A percentile compares a stretch with the other conserved stretches of the same genome.
Evolutionary conservation across 2,113 vertebrate species (phyloP).

Genomic region (Grantiella picta): DNA sequence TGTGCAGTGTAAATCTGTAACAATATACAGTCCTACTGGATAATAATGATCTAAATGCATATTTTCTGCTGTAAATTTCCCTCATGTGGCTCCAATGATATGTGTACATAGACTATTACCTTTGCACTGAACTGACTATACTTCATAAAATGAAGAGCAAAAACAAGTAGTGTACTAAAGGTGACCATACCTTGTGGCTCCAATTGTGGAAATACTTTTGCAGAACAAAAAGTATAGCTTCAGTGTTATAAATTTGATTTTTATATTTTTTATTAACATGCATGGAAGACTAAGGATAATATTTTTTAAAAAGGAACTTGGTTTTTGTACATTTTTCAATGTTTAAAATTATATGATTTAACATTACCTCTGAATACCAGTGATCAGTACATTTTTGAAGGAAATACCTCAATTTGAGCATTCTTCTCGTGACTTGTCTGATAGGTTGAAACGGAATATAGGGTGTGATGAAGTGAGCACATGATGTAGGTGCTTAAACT

Average conservation of each 20-base stretch:
- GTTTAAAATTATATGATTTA: slow-evolving; percentile 46
- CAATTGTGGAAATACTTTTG: neutral
- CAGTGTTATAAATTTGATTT: slow-evolving; percentile 50
- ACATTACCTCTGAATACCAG: slow-evolving; percentile 58
- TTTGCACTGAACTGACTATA: slow-evolving; percentile 25
- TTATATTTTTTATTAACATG: slow-evolving; percentile 65
- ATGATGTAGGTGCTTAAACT: neutral
- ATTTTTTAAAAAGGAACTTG: slow-evolving; percentile 56
- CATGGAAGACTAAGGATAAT: slow-evolving; percentile 42
- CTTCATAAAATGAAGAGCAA: neutral
- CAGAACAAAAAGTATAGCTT: slow-evolving; percentile 20
- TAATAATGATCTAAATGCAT: neutral
- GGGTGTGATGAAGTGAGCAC: slow-evolving; percentile 11
- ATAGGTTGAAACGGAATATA: neutral
- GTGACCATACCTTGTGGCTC: neutral
- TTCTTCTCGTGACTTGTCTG: slow-evolving; percentile 35
- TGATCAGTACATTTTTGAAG: slow-evolving; percentile 53
- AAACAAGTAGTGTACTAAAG: neutral
- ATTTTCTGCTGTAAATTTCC: slow-evolving; percentile 29
- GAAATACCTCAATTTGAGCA: slow-evolving; percentile 66
- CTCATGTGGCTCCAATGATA: neutral
- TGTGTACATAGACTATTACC: slow-evolving; percentile 17
- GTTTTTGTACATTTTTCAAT: slow-evolving; percentile 65
- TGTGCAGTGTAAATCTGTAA: slow-evolving; percentile 22
- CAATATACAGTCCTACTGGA: neutral